Evolutionary conservation across 2,113 vertebrate genomes (phyloP).

Genomic region (Orthonyx spaldingii): DNA sequence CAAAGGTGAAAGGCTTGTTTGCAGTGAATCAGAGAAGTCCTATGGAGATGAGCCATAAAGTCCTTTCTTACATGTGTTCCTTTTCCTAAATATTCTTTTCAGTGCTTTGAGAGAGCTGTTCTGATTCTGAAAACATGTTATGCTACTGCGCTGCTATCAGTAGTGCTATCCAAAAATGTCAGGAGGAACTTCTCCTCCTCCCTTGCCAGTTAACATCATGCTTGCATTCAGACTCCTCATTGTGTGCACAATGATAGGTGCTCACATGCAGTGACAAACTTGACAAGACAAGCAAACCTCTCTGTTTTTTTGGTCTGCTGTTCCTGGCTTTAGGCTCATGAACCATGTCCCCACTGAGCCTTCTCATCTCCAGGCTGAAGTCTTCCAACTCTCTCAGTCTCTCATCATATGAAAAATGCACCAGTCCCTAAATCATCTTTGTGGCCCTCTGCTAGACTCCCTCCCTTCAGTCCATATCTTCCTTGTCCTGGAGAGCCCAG

Average conservation of each 20-base stretch:
- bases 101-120: neutral
- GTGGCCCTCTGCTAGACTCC: neutral
- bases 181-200: neutral
- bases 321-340: neutral
- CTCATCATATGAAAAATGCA: neutral
- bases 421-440: neutral
- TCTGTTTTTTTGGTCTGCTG: neutral
- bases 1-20: neutral
- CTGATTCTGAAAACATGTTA: neutral
- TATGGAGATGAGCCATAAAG: neutral
- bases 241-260: accelerated
- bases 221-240: neutral
- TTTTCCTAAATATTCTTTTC: neutral
- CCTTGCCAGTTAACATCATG: neutral
- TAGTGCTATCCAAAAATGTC: neutral
- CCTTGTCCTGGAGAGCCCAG: neutral
- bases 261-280: neutral
- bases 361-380: neutral
- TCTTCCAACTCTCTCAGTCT: neutral
- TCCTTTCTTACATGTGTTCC: neutral
- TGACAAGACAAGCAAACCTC: neutral
- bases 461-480: neutral
- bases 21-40: neutral
- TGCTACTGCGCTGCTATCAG: neutral
- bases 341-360: neutral